Base-by-base conservation (phyloP, 2,113 vertebrate genomes). In the Barbus barbus region DNA sequence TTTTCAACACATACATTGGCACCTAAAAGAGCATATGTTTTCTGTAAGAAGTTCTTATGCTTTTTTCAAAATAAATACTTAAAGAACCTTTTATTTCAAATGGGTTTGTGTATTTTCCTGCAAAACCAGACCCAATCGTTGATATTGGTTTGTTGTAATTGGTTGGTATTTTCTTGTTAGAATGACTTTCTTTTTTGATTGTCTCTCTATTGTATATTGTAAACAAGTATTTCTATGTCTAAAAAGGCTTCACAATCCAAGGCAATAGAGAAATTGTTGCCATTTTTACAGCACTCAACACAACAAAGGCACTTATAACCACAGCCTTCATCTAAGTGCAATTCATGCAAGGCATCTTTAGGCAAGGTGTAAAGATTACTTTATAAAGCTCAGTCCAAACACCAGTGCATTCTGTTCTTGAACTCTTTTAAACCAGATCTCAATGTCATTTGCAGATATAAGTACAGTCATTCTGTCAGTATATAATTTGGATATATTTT, bases 31-130 rank as follows among this genome's bases (percentile, higher is more conserved):
- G 38, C 38, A 38, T 36, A 36, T 36, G 89, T 93, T 94, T 94
- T 92, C 91, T 92, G 92, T 93, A 90, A 91, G 90, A 93, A 90
- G 89, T 94, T 93, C 91, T 90, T 94, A 90, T 89, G 85, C 86
- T 51, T 93, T 94, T 94, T 94, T 81, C 90, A 91, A 91, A 94
- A 94, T 94, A 94, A 95, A 95, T 91, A 87, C 86, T 86, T 91
- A 89, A 86, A 90, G 86, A 81, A 83, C 82, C 84, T 60, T 22
- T 46, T 41, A 18, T 88, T 81, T 81, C 18, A 65, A 85, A 48
- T 87, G 26, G 18, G 53, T 61, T 87, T 51, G 72, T 26, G n/a
- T 72, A 86, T 89, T 86, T 9, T 88, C 82, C 63, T 38, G 14
- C 12, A 24, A 58, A 38, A 60, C 24, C 33, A 61, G 13, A 41